Evolutionary conservation across 2,113 vertebrate species (phyloP).

Genomic region (Aix galericulata): DNA sequence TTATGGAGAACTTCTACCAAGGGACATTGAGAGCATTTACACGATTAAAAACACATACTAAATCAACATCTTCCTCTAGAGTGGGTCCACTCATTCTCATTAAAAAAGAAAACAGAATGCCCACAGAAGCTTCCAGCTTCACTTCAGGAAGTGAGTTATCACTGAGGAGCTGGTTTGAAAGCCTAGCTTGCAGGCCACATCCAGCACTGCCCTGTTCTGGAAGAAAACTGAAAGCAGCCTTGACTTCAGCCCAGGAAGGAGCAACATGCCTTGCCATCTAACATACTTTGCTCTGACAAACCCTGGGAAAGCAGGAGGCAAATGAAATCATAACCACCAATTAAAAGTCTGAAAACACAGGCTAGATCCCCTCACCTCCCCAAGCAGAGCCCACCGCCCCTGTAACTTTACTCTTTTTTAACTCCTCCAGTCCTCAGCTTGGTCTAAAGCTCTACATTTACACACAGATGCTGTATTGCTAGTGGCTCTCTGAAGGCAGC

Average conservation of each 20-base stretch:
- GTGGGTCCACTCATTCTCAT: neutral
- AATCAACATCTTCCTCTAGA: neutral
- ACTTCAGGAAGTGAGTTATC: fast-evolving
- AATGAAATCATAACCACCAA: neutral
- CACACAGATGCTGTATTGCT: neutral
- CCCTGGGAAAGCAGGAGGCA: neutral
- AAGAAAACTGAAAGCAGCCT: neutral
- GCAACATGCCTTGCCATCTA: fast-evolving
- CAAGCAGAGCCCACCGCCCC: fast-evolving
- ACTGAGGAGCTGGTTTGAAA: neutral
- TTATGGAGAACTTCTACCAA: neutral
- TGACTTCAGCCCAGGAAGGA: neutral
- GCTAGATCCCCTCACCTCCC: neutral
- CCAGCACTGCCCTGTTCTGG: too few species aligned
- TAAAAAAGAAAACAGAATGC: fast-evolving
- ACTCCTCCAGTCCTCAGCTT: neutral
- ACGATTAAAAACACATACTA: too few species aligned
- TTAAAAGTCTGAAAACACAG: fast-evolving
- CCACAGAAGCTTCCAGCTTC: neutral
- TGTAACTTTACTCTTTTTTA: neutral
- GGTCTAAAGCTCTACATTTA: neutral
- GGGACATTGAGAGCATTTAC: fast-evolving
- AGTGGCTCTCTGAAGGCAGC: neutral
- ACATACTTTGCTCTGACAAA: neutral
- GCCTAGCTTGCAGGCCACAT: neutral